phyloP scores from a whole-genome alignment of 2,888 invertebrate species.

The Tenthredo notha region DNA sequence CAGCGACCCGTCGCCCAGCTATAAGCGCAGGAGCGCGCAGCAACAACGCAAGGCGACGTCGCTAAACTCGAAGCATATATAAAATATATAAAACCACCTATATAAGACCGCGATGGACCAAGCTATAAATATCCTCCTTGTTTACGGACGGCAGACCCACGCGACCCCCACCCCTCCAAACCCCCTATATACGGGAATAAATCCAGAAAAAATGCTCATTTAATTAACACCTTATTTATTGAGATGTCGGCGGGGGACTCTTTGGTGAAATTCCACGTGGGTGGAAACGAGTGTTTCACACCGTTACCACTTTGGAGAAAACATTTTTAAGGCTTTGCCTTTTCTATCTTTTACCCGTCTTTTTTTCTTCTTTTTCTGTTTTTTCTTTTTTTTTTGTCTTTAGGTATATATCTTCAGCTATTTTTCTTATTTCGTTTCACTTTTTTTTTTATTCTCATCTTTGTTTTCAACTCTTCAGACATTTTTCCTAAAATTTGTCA shows the following conservation, averaged over 20 bases:
- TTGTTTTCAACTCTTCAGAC: neutral
- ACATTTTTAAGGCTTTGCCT: slow-evolving; percentile 21
- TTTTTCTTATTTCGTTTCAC: neutral
- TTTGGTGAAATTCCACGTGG: slow-evolving; percentile 51
- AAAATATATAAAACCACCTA: slow-evolving; percentile 60
- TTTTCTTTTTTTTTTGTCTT: neutral
- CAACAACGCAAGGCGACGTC: slow-evolving; percentile 23
- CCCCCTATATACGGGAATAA: slow-evolving; percentile 66
- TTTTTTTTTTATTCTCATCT: neutral
- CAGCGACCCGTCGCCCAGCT: slow-evolving; percentile 8
- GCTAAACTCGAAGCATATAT: slow-evolving; percentile 47
- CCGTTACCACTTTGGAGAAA: slow-evolving; percentile 35
- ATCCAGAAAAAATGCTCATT: slow-evolving; percentile 76
- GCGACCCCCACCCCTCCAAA: slow-evolving; percentile 3
- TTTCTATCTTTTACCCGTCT: slow-evolving; percentile 25
- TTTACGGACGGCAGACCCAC: slow-evolving; percentile 69
- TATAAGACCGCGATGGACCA: slow-evolving; percentile 59
- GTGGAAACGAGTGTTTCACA: slow-evolving; percentile 53
- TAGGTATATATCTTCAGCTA: neutral
- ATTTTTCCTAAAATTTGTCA: neutral
- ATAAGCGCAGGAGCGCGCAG: slow-evolving; percentile 6
- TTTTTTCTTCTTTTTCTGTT: neutral
- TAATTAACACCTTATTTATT: slow-evolving; percentile 78
- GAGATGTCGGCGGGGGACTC: slow-evolving; percentile 69
- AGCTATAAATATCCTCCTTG: slow-evolving; percentile 75